Percentiles rank a stretch among this genome's conserved stretches.
Evolutionary conservation across 1,140 invertebrate genomes (phyloP).

Genomic region (Dreissena rostriformis): DNA sequence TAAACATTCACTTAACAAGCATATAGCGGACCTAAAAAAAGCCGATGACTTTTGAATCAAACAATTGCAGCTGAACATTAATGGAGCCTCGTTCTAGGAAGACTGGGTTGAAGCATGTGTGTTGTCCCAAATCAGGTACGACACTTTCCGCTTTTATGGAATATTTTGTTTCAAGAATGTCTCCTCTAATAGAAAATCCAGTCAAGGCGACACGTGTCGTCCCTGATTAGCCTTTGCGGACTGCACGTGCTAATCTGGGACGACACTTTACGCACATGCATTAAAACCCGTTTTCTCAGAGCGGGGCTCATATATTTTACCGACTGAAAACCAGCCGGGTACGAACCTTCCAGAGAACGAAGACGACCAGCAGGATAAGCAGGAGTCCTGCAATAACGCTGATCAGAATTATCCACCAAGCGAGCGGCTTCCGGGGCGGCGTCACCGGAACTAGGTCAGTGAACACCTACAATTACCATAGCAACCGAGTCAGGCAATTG

Average conservation of each 20-base stretch:
- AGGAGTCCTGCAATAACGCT: constrained; percentile 26
- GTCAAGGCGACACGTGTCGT: neutral
- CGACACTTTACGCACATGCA: neutral
- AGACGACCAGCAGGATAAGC: constrained; percentile 5
- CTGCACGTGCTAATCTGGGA: neutral
- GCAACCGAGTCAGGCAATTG: no score
- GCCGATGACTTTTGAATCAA: no score
- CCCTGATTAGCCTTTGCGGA: neutral
- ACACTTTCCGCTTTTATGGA: no score
- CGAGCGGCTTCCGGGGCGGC: constrained; percentile 24
- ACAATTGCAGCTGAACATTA: no score
- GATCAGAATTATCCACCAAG: constrained; percentile 47
- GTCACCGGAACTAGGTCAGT: constrained; percentile 31
- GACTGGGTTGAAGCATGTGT: no score
- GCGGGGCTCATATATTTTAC: neutral
- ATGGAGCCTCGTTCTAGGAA: no score
- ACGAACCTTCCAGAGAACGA: constrained; percentile 47
- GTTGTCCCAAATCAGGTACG: no score
- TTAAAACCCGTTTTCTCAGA: neutral
- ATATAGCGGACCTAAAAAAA: no score
- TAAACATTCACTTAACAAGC: no score
- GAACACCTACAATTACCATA: constrained; percentile 12
- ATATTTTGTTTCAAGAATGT: no score
- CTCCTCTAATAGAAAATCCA: neutral
- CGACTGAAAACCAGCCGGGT: neutral